Conservation (phyloP, 2,797 vertebrate genomes). For the Microhierax caerulescens region DNA sequence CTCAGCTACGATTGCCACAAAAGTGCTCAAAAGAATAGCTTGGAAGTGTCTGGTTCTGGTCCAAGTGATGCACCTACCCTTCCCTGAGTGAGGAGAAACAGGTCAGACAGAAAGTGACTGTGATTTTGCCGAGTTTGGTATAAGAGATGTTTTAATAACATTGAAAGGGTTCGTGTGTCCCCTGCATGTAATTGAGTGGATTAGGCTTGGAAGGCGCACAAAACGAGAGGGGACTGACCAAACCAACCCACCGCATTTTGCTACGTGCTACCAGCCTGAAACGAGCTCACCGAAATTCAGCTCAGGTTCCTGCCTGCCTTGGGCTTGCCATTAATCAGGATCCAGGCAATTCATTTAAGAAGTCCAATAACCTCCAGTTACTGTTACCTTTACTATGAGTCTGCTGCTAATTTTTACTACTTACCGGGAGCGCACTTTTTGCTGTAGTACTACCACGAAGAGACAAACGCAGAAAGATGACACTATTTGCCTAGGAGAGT, state of each 20-base stretch:
- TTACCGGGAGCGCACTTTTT: not conserved
- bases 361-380: slow-evolving; percentile 23
- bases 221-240: not conserved
- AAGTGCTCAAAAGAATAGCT: not conserved
- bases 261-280: not conserved
- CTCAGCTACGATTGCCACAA: accelerated
- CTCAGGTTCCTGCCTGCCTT: not conserved
- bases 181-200: not conserved
- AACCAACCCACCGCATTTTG: not conserved
- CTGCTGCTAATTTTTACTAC: not conserved
- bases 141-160: not conserved
- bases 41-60: not conserved
- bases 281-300: not conserved
- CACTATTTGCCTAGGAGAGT: not conserved
- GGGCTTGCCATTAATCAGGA: not conserved
- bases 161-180: not conserved
- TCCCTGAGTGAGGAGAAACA: not conserved
- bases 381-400: not conserved
- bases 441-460: not conserved
- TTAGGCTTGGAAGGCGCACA: not conserved
- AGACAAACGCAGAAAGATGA: not conserved
- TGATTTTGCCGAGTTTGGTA: not conserved
- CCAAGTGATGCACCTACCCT: accelerated
- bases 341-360: slow-evolving; percentile 4
- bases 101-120: not conserved